Evolutionary conservation across 2,797 vertebrate genomes (phyloP).

Genomic region (Aphelocoma californica): DNA sequence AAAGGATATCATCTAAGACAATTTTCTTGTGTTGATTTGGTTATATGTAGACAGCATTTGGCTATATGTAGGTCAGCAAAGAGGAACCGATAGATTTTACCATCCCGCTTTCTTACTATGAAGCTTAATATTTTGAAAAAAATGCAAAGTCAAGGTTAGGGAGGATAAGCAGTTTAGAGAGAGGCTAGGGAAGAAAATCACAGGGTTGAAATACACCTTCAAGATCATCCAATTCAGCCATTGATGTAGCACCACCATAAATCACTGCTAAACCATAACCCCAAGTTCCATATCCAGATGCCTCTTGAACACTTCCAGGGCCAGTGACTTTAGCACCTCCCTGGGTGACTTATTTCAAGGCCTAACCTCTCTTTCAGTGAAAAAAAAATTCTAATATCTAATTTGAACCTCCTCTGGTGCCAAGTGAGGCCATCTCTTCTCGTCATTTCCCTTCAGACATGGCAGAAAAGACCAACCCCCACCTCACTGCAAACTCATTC

Average conservation of each 20-base stretch:
- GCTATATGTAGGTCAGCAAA: neutral
- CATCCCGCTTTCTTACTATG: neutral
- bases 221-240: neutral
- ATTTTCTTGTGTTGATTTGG: neutral
- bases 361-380: neutral
- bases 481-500: neutral
- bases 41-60: neutral
- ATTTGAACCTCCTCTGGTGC: neutral
- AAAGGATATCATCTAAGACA: neutral
- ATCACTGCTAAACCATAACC: neutral
- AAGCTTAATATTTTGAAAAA: neutral
- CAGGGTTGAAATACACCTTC: neutral
- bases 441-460: fast-evolving
- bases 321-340: neutral
- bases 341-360: neutral
- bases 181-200: neutral
- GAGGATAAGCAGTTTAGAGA: neutral
- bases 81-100: neutral
- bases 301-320: neutral
- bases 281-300: neutral
- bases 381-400: too few species aligned
- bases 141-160: neutral
- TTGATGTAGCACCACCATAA: neutral
- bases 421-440: neutral
- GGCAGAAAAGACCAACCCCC: neutral